Percentiles rank a stretch among this genome's conserved stretches.
Evolutionary conservation across 2,888 invertebrate genomes (phyloP).

Genomic region (Hyles lineata): DNA sequence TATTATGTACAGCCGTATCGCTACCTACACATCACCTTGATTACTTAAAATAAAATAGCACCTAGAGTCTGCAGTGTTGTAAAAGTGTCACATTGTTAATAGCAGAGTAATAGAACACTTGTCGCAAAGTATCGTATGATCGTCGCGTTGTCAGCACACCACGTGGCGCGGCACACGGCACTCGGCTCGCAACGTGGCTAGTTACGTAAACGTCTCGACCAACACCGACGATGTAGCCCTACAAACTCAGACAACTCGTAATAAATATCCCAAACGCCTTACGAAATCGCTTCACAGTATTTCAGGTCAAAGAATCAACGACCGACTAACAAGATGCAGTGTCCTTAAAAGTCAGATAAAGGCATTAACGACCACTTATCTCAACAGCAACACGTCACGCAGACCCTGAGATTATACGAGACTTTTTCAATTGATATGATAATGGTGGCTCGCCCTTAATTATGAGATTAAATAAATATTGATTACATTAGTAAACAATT

Average conservation of each 20-base stretch:
- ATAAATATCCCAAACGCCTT: slow-evolving; percentile 18
- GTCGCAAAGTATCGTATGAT: slow-evolving; percentile 47
- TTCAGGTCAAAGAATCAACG: background rate
- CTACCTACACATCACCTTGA: slow-evolving; percentile 46
- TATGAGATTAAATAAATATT: slow-evolving; percentile 1
- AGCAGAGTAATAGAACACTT: slow-evolving; percentile 49
- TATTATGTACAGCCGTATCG: slow-evolving; percentile 28
- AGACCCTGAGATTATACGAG: background rate
- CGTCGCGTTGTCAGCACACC: slow-evolving; percentile 43
- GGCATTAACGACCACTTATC: background rate
- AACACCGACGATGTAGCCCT: slow-evolving; percentile 38
- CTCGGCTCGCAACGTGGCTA: slow-evolving; percentile 55
- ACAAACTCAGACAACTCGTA: slow-evolving; percentile 37
- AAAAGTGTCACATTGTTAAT: slow-evolving; percentile 21
- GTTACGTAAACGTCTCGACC: slow-evolving; percentile 58
- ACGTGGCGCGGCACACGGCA: slow-evolving; percentile 59
- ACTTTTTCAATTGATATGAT: background rate
- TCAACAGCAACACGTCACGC: background rate
- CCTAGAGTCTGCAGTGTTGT: background rate
- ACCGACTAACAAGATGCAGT: background rate
- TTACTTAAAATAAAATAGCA: slow-evolving; percentile 39
- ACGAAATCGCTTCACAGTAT: background rate
- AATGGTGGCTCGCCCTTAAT: background rate
- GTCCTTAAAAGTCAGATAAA: background rate
- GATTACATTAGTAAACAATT: background rate